phyloP scores from a whole-genome alignment of 2,797 vertebrate genomes.

The Melanotaenia parkinsoni region DNA sequence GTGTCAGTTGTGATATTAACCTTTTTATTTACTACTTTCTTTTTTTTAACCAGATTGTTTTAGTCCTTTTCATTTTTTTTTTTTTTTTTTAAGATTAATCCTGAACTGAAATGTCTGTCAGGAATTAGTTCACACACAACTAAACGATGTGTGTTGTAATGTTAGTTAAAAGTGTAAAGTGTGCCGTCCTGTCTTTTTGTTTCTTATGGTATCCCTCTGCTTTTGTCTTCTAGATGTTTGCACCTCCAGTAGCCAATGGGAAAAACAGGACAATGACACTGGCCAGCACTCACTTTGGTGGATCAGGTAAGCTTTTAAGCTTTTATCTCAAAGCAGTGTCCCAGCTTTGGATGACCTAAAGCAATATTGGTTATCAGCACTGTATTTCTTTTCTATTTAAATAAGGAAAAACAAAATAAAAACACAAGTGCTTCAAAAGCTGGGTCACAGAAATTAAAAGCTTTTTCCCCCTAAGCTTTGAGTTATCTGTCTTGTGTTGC shows the following conservation, averaged over 20 bases:
- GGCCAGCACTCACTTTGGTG: conserved; percentile 92
- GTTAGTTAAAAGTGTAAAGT: conserved; percentile 64
- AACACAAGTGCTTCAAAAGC: conserved; percentile 13
- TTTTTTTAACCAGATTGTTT: not conserved
- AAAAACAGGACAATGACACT: conserved; percentile 96
- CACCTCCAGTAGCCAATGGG: conserved; percentile 95
- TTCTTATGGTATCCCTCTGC: conserved; percentile 54
- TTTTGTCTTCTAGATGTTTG: conserved; percentile 94
- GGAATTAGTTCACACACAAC: not conserved
- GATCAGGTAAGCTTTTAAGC: conserved; percentile 87
- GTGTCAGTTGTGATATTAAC: not conserved
- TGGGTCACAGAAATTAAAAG: not conserved
- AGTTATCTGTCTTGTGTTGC: conserved; percentile 6
- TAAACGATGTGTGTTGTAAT: conserved; percentile 30
- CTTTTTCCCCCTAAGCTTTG: not conserved
- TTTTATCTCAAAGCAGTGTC: not conserved
- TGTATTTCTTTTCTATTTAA: no score
- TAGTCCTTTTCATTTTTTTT: not conserved
- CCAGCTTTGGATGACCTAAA: not conserved
- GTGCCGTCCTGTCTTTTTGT: conserved; percentile 52
- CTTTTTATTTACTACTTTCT: not conserved
- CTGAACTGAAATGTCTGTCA: conserved; percentile 18
- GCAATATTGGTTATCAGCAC: not conserved
- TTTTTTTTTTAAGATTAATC: not conserved
- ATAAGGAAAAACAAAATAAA: not conserved